Base-by-base conservation (phyloP, 2,888 invertebrate species). In the Agrypnus murinus region DNA sequence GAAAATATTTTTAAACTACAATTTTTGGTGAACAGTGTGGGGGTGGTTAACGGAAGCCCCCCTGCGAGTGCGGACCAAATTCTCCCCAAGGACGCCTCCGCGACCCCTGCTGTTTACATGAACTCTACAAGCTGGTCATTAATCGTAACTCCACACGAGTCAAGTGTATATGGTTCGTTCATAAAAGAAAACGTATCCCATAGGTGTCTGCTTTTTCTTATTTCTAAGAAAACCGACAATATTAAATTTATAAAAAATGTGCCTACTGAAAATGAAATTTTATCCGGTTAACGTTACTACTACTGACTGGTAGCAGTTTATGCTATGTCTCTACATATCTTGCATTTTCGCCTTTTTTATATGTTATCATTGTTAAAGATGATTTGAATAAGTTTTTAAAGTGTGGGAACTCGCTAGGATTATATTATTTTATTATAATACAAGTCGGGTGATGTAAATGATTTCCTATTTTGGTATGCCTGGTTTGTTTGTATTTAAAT, bases 31-130 rank as follows among this genome's bases (percentile, higher is more conserved):
- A 80, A 78, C 75, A 71, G 78, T 77, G 79, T 78, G 80, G 79
- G 80, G 80, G 80, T 80, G 80, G n/a, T 78, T 80, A 78, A 80
- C 79, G 75, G 64, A 64, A 63, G 73, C 75, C 78, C 77, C 77
- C 76, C 75, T 68, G 75, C 63, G n/a, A n/a, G 75, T 57, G 72
- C 77, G 71, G 71, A 66, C 75, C 75, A 66, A 78, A 78, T 75
- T 77, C 77, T 77, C 74, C 55, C 55, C 55, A 55, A 55, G 55
- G 55, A 36, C 55, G 55, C 73, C 63, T 63, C 71, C 74, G 67
- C 78, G 72, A 60, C 76, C 65, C 80, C 80, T 71, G 79, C 76
- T 71, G 79, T 70, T 79, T 73, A 74, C 77, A 77, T 64, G 77
- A 75, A 74, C 79, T 76, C 72, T 72, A 77, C 81, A 80, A 70